Evolutionary conservation across 2,888 invertebrate species (phyloP), one percentile per base, ranked within the genome.

Genomic region (Drosophila borborema): DNA sequence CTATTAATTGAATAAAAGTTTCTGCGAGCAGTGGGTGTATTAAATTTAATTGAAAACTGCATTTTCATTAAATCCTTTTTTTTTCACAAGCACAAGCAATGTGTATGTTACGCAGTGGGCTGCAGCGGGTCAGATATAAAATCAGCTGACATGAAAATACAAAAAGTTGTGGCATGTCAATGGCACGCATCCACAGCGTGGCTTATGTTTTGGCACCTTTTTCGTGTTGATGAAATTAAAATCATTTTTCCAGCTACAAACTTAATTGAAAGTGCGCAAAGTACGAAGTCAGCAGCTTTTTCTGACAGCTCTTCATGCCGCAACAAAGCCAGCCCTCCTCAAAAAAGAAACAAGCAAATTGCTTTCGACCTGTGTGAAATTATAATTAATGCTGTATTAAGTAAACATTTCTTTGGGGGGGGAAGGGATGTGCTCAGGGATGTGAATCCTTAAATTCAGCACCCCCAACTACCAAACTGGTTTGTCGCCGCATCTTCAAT

Each of bases 1-100:
- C 64, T 66, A 76, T 82, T 82, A 86, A 82, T 82, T 86, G 75
- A 78, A 86, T 70, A 68, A 72, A 82, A 83, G 59, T 78, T 83
- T 54, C 10, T 31, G 40, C 10, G 38, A 18, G 41, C 58, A 60
- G 23, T 16, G 48, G 28, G 67, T 56, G 40, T 46, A 43, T 60
- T 45, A 66, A 74, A 76, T 64, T 67, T 23, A 46, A 62, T 72
- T 61, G 59, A 14, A 64, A 71, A 59, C 61, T 59, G n/a, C 61
- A 67, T 72, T 68, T 64, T 20, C 64, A 48, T 59, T 46, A 41
- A 20, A 46, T 55, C 56, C 40, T 18, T 65, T 60, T 54, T 10
- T 34, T 34, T 20, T 20, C 20, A 20, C 20, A 20, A 20, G 20
- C 8, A 3, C 8, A 49, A 45, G 56, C 56, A 64, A 14, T 41